Conservation (phyloP, 2,888 invertebrate species). For the Heliconius ismenius region DNA sequence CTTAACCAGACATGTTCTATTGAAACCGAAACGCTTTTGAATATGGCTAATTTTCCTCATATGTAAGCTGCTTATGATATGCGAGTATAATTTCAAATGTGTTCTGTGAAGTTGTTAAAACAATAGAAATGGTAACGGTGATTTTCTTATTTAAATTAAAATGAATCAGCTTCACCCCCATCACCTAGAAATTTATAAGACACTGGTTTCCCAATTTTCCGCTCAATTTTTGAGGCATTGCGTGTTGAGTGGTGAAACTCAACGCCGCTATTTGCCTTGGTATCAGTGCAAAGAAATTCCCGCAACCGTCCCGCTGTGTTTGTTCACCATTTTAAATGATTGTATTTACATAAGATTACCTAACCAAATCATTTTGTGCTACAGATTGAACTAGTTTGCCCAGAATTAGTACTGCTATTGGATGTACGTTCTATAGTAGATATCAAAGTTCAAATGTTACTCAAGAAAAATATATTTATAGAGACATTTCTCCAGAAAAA, state of each 20-base stretch:
- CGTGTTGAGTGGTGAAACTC: too few relatives aligned
- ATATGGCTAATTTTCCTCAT: not conserved
- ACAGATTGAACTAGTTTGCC: not conserved
- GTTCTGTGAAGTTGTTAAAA: not conserved
- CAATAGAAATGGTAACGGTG: not conserved
- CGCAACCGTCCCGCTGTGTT: not conserved
- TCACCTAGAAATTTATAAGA: too few relatives aligned
- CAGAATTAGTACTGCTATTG: not conserved
- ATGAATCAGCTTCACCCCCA: not conserved
- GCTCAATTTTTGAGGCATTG: too few relatives aligned
- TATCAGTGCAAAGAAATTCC: too few relatives aligned
- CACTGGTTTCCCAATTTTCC: too few relatives aligned
- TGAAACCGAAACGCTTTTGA: conserved; percentile 3
- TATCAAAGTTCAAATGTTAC: not conserved
- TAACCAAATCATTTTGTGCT: not conserved
- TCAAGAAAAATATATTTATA: too few relatives aligned
- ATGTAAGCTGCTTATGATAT: conserved; percentile 5
- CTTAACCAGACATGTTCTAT: conserved; percentile 7
- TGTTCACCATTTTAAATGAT: not conserved
- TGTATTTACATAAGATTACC: not conserved
- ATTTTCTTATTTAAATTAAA: not conserved
- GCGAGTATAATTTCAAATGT: not conserved
- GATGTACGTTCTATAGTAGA: not conserved
- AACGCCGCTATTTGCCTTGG: too few relatives aligned
- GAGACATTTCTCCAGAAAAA: too few relatives aligned